phyloP scores from a whole-genome alignment of 1,140 invertebrate species.

The Macrobrachium nipponense region DNA sequence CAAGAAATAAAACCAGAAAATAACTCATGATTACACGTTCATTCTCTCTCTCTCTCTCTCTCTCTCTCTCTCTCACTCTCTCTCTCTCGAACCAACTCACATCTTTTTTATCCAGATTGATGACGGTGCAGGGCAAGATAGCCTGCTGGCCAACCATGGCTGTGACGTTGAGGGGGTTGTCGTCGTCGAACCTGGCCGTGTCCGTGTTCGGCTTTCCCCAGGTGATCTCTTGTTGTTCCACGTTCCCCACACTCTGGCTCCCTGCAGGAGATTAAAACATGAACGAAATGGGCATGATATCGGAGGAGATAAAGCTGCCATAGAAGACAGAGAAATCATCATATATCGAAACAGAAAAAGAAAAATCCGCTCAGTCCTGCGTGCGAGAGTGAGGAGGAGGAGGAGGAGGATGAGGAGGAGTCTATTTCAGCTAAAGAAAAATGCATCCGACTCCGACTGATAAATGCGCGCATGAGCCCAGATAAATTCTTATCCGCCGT shows the following conservation, averaged over 20 bases:
- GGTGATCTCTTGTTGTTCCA: constrained; percentile 36
- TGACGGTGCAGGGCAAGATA: constrained; percentile 52
- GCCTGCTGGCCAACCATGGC: constrained; percentile 60
- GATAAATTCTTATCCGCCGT: no score
- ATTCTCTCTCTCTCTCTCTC: constrained; percentile 23
- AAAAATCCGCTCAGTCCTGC: no score
- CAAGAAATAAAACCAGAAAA: not conserved
- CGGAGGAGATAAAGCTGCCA: not conserved
- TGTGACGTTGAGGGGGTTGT: constrained; percentile 53
- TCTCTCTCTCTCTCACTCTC: constrained; percentile 19
- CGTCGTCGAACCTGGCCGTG: constrained; percentile 51
- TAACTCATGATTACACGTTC: not conserved
- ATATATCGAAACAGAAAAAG: not conserved
- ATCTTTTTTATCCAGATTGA: constrained; percentile 59
- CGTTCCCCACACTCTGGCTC: constrained; percentile 6
- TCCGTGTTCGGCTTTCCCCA: constrained; percentile 59
- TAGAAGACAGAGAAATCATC: not conserved
- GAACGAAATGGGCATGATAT: not conserved
- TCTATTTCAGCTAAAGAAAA: no score
- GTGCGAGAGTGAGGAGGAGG: no score
- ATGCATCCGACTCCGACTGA: no score
- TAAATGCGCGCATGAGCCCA: no score
- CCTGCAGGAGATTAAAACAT: not conserved
- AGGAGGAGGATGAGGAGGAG: no score
- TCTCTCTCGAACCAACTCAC: constrained; percentile 23